Base-by-base conservation (phyloP, 2,797 vertebrate genomes). In the Chaunax sp. region DNA sequence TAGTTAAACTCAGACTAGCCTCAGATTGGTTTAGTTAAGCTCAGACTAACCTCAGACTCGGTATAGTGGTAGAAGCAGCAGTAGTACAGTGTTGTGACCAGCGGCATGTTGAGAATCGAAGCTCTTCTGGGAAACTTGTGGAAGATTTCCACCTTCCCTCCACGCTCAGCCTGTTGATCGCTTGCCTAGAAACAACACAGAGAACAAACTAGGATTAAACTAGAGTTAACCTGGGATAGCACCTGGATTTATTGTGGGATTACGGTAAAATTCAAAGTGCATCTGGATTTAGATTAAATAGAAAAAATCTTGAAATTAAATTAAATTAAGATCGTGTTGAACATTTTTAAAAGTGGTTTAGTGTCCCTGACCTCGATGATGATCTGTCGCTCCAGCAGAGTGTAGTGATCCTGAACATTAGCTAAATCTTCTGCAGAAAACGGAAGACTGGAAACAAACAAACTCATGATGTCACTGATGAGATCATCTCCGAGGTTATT, bases 31-130 rank as follows among this genome's bases (percentile, higher is more conserved):
- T 23, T 23, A 23, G 2, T 8, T 45, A 9, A 19, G 0, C 5
- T 2, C 7, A 47, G 33, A 25, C 61, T 76, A 74, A 97, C 97
- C 94, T 99, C 95, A 0, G 95, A 46, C 73, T 99, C 96, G 0
- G 73, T 80, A 77, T 98, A 97, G 87, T 99, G 98, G 90, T 99
- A 98, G 84, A 99, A 95, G 85, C 97, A 98, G 87, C 95, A 95
- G 86, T 99, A 99, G 89, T 97, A 98, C 7, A 99, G 92, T 0
- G 98, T 99, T 1, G 97, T 98, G 87, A 98, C 94, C 46, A 98
- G 90, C 0, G 98, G 97, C 96, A 96, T 97, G 87, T 97, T 95
- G 73, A 98, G 93, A 65, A 99, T 96, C 1, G 96, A 97, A 5
- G 98, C 96, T 85, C 95, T 96, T 52, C 97, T 92, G 47, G 97